Evolutionary conservation across 53 echinoderm and acorn worm species (phyloP), one percentile per base, ranked within the genome.

Genomic region (Holothuria leucospilota): DNA sequence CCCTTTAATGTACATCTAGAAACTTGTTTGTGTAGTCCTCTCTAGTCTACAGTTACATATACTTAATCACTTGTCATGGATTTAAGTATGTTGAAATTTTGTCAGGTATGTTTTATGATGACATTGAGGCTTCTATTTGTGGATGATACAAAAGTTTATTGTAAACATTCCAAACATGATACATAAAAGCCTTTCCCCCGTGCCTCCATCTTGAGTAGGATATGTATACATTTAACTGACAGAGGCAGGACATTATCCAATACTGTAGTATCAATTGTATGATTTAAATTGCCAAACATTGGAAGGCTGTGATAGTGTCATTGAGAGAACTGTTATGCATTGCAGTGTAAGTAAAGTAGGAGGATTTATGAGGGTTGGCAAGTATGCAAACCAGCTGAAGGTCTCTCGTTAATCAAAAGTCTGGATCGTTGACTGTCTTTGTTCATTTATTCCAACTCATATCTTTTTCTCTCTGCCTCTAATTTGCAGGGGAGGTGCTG

Each of bases 331-430:
- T 2, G 56, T 56, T 56, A 15, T 56, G 56, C 56, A 16, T 56
- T 56, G 18, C 18, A 56, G 56, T 56, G 18, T 18, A 56, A 16
- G 56, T 15, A 56, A 56, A 46, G 11, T 56, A 18, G 56, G 56
- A 56, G 18, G 67, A 30, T 29, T 67, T 67, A 67, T 15, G 67
- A 67, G 13, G 67, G 26, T 29, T 67, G 27, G 30, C 67, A 67
- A 67, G 30, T 11, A 67, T 67, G 67, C n/a, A 25, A 29, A 67
- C 13, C 28, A 30, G 73, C 41, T 73, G 73, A 73, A 42, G 39
- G 73, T 46, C 78, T 26, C 78, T 78, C 59, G 51, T 78, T 78
- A 78, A 78, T 78, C 78, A 78, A 78, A 78, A 51, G 46, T 56
- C n/a, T 39, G 39, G 46, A 72, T 46, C 11, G 39, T 72, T 39